phyloP scores from a whole-genome alignment of 1,140 invertebrate genomes.

The Danaus plexippus region DNA sequence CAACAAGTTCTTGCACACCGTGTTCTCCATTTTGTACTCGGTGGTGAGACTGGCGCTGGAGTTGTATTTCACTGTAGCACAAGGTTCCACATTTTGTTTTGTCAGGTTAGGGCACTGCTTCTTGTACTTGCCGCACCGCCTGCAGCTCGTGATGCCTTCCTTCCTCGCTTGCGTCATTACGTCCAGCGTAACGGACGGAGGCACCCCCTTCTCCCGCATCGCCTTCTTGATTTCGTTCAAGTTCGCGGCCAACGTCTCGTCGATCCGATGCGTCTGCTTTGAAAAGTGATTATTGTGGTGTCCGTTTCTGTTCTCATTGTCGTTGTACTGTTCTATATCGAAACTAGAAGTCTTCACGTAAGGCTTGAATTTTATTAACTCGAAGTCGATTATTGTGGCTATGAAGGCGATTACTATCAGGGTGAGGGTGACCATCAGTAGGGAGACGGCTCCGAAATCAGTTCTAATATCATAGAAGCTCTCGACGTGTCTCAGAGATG shows the following conservation, averaged over 20 bases:
- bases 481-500: constrained; percentile 35
- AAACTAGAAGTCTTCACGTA: constrained; percentile 37
- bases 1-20: constrained; percentile 40
- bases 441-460: constrained; percentile 38
- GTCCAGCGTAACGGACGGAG: constrained; percentile 52
- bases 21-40: constrained; percentile 34
- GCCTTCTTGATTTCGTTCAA: constrained; percentile 21
- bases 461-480: constrained; percentile 34
- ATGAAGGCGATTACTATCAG: constrained; percentile 33
- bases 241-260: constrained; percentile 17
- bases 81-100: constrained; percentile 30
- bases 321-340: constrained; percentile 46
- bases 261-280: no score
- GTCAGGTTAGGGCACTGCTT: constrained; percentile 41
- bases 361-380: constrained; percentile 37
- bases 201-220: constrained; percentile 24
- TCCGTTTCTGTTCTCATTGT: constrained; percentile 18
- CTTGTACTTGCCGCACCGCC: constrained; percentile 55
- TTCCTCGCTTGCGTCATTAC: constrained; percentile 27
- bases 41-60: constrained; percentile 41
- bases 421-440: constrained; percentile 36
- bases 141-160: constrained; percentile 45
- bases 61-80: constrained; percentile 42
- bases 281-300: no score
- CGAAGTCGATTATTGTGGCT: constrained; percentile 46